Base-by-base conservation (phyloP, 2,888 invertebrate genomes). In the Isotomurus palustris region DNA sequence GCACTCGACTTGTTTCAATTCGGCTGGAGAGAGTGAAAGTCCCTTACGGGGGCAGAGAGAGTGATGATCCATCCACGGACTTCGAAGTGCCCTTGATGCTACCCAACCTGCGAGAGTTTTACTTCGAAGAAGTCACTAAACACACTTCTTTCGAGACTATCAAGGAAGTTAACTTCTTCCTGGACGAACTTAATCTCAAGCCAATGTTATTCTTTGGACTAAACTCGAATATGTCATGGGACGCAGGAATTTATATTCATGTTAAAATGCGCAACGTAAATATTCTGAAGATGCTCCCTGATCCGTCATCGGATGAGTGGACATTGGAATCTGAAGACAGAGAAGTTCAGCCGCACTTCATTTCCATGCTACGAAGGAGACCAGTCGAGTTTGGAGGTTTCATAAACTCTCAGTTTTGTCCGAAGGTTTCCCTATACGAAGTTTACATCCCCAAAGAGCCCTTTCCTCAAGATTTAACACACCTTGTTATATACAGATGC, bases 121-220 rank as follows among this genome's bases (percentile, higher is more conserved):
- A 54, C 21, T 17, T 59, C n/a, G 62, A 59, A 25, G 62, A 62
- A 24, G 50, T 54, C 3, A 3, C 48, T 10, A 29, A 47, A 28
- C 29, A n/a, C 1, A 57, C 53, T 28, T 53, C 51, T 5, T 56
- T 62, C 41, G 44, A 38, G 50, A 53, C 48, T 57, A 41, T 56
- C 25, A 62, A 62, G 28, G 62, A 62, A 19, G 51, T 53, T 12
- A 56, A 50, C 8, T 56, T 56, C 45, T 62, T 56, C 36, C 51
- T 62, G 8, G 62, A 62, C 45, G 62, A 62, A 32, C 51, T 62
- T 17, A 59, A 62, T 36, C 28, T 62, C 17, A 44, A 56, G 21
- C 56, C 59, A 21, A 51, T 62, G n/a, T 53, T 62, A 38, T 62
- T 62, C 24, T 56, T 62, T 32, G 56, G 58, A 14, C 53, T 56